phyloP scores from a whole-genome alignment of 2,888 invertebrate species.

The Cerastis leucographa region DNA sequence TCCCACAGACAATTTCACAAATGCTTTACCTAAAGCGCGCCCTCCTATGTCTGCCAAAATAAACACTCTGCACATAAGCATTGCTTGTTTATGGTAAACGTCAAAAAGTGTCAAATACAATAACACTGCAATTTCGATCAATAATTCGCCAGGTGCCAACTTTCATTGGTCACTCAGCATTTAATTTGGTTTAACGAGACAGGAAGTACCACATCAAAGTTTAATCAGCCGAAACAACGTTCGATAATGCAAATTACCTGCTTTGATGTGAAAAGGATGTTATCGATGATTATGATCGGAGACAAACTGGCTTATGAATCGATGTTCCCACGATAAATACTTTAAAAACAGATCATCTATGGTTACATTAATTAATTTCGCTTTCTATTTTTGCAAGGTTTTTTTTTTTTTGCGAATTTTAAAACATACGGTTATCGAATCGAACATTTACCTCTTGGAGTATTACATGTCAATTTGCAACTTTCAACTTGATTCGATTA shows the following conservation, averaged over 20 bases:
- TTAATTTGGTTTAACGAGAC: constrained; percentile 56
- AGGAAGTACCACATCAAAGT: constrained; percentile 62
- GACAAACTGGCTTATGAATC: constrained; percentile 50
- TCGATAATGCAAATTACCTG: constrained; percentile 62
- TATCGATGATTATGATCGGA: constrained; percentile 51
- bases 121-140: background rate
- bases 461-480: constrained; percentile 39
- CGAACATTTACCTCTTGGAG: background rate
- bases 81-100: constrained; percentile 20
- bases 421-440: background rate
- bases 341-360: constrained; percentile 26
- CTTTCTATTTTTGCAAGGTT: constrained; percentile 37
- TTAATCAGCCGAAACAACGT: constrained; percentile 59
- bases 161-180: constrained; percentile 18
- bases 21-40: background rate
- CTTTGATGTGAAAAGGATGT: constrained; percentile 61
- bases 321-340: constrained; percentile 58
- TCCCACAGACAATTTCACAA: background rate
- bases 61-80: background rate
- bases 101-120: constrained; percentile 26
- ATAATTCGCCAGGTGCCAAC: background rate
- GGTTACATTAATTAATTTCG: constrained; percentile 23
- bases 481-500: constrained; percentile 50
- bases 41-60: background rate
- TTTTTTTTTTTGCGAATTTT: constrained; percentile 12